These are phyloP conservation scores for Bombylius discolor DNA, from an alignment of 2,888 invertebrate genomes.

Conservation along the genomic window DNA sequence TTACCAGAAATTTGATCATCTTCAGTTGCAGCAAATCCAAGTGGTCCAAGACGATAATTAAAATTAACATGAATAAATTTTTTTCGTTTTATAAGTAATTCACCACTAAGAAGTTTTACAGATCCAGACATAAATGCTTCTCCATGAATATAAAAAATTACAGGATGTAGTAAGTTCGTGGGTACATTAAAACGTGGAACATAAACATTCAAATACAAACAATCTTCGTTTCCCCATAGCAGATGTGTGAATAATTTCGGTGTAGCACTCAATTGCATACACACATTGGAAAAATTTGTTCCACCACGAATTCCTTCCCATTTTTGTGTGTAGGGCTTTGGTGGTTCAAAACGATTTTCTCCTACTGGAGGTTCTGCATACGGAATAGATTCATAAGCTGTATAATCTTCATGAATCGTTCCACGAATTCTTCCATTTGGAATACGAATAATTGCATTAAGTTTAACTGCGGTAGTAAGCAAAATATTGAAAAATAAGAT, in stretches of 20 bases:
- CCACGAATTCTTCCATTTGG: slow-evolving; percentile 24
- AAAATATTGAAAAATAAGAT: no score
- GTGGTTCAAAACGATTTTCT: slow-evolving; percentile 43
- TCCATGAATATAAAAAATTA: slow-evolving; percentile 53
- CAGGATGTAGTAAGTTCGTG: slow-evolving; percentile 48
- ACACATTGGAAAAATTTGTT: slow-evolving; percentile 42
- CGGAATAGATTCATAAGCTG: slow-evolving; percentile 50
- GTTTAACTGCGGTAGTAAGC: no score
- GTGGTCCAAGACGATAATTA: slow-evolving; percentile 57
- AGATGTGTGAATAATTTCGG: slow-evolving; percentile 33
- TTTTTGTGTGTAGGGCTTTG: slow-evolving; percentile 17
- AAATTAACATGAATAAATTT: slow-evolving; percentile 54
- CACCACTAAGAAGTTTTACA: slow-evolving; percentile 36
- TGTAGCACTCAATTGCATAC: slow-evolving; percentile 43
- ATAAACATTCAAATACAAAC: slow-evolving; percentile 50
- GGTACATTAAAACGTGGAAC: slow-evolving; percentile 43
- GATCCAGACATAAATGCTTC: slow-evolving; percentile 46
- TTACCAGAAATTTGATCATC: slow-evolving; percentile 56
- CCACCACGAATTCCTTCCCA: slow-evolving; percentile 37
- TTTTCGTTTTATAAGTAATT: slow-evolving; percentile 44
- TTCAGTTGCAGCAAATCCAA: slow-evolving; percentile 64
- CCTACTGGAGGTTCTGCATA: slow-evolving; percentile 53
- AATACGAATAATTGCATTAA: slow-evolving; percentile 15
- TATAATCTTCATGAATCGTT: slow-evolving; percentile 32
- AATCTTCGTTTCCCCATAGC: slow-evolving; percentile 49